phyloP scores from a whole-genome alignment of 1,140 invertebrate genomes.

The Oreohelix idahoensis region DNA sequence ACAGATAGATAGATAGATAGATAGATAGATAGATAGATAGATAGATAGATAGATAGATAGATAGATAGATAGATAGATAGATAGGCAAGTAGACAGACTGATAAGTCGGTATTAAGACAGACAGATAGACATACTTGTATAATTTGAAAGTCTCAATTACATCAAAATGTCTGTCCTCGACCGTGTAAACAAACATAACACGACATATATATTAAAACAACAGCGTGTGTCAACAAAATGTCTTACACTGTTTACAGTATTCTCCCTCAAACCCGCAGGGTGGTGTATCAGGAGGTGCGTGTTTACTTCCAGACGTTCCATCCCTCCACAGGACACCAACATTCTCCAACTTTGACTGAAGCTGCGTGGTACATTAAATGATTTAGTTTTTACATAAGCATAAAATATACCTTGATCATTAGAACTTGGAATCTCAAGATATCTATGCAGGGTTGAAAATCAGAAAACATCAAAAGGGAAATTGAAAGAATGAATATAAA shows the following conservation, averaged over 20 bases:
- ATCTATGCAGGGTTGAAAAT: too few species aligned
- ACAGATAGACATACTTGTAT: too few species aligned
- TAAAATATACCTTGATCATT: too few species aligned
- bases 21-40: slow-evolving; percentile 14
- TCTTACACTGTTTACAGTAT: slow-evolving; percentile 50
- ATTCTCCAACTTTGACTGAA: background rate
- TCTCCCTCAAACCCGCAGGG: slow-evolving; percentile 66
- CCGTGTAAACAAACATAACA: too few species aligned
- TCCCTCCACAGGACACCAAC: slow-evolving; percentile 52
- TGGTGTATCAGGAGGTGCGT: slow-evolving; percentile 61
- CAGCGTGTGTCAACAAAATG: too few species aligned
- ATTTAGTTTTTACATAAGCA: too few species aligned
- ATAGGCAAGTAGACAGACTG: background rate
- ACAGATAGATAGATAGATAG: slow-evolving; percentile 12
- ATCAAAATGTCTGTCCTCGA: too few species aligned
- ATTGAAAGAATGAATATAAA: too few species aligned
- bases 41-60: slow-evolving; percentile 12
- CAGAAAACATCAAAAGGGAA: too few species aligned
- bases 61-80: slow-evolving; percentile 11
- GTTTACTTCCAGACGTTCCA: slow-evolving; percentile 48
- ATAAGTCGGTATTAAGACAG: background rate
- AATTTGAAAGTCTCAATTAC: too few species aligned
- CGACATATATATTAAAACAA: too few species aligned
- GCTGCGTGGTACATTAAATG: background rate
- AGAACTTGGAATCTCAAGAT: too few species aligned